Conservation (phyloP, 1,140 invertebrate species). For the Acyrthosiphon pisum region DNA sequence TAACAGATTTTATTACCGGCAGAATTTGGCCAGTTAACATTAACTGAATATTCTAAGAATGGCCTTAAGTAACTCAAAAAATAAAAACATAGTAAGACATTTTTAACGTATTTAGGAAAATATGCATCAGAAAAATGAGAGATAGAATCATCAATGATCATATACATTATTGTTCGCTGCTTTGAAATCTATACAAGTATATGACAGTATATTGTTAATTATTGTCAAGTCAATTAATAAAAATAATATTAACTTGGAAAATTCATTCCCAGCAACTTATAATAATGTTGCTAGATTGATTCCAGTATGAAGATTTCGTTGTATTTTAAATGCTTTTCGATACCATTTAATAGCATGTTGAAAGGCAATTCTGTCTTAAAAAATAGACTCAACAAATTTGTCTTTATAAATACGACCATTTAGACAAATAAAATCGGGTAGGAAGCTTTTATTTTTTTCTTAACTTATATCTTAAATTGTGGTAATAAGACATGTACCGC, state of each 20-base stretch:
- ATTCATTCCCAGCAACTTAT: constrained; percentile 95
- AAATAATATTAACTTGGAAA: constrained; percentile 70
- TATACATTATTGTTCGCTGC: too few species aligned
- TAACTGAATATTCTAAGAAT: too few species aligned
- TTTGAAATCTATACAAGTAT: too few species aligned
- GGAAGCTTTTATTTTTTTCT: constrained; percentile 92
- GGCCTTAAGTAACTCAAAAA: too few species aligned
- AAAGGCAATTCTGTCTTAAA: constrained; percentile 86
- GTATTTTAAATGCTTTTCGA: constrained; percentile 93
- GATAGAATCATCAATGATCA: too few species aligned
- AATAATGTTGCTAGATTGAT: constrained; percentile 98
- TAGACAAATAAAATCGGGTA: constrained; percentile 96
- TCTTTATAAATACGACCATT: constrained; percentile 99
- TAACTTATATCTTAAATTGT: too few species aligned
- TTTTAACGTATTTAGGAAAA: not conserved
- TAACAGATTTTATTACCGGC: too few species aligned
- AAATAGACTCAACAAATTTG: constrained; percentile 96
- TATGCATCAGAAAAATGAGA: too few species aligned
- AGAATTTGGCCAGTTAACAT: too few species aligned
- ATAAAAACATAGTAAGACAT: not conserved
- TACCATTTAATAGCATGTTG: constrained; percentile 97
- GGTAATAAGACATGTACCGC: constrained; percentile 77
- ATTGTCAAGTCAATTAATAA: too few species aligned
- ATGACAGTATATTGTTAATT: too few species aligned
- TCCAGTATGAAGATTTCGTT: constrained; percentile 98